These are phyloP conservation scores for Corythoichthys intestinalis DNA, from an alignment of 2,113 vertebrate species.

Conservation along the genomic window DNA sequence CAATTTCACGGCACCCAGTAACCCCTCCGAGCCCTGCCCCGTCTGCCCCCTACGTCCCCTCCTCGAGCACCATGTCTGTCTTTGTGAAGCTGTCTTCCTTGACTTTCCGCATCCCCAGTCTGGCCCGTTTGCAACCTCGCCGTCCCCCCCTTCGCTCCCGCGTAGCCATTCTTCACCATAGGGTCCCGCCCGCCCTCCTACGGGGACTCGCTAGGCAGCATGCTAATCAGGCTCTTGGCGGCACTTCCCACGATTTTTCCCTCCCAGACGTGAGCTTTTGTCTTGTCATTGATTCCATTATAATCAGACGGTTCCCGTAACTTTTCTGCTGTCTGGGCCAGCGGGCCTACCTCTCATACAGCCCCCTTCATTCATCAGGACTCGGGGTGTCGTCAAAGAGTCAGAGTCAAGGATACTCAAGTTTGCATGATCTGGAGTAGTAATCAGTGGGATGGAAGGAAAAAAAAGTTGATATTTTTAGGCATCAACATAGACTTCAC, in stretches of 20 bases:
- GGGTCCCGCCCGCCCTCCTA: slow-evolving; percentile 56
- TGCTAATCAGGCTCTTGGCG: slow-evolving; percentile 63
- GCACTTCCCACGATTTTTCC: slow-evolving; percentile 70
- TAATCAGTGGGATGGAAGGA: not conserved
- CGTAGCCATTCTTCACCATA: slow-evolving; percentile 55
- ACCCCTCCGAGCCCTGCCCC: slow-evolving; percentile 14
- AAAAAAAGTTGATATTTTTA: not conserved
- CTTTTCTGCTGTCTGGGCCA: slow-evolving; percentile 62
- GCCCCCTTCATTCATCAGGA: slow-evolving; percentile 22
- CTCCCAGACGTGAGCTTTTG: slow-evolving; percentile 69
- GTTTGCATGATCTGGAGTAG: slow-evolving; percentile 8
- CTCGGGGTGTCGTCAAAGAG: slow-evolving; percentile 11
- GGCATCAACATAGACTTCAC: not conserved
- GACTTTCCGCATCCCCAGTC: slow-evolving; percentile 67
- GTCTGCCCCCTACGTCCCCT: slow-evolving; percentile 1
- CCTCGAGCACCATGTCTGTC: slow-evolving; percentile 38
- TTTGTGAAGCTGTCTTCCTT: slow-evolving; percentile 70
- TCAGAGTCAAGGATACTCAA: slow-evolving; percentile 9
- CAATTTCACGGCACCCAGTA: slow-evolving; percentile 49
- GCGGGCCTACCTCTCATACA: slow-evolving; percentile 45
- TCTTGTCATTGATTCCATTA: slow-evolving; percentile 67
- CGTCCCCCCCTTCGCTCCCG: slow-evolving; percentile 30
- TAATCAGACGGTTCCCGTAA: slow-evolving; percentile 57
- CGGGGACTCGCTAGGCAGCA: slow-evolving; percentile 59
- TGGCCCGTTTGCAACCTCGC: slow-evolving; percentile 54